A percentile compares a stretch with the other conserved stretches of the same genome.
phyloP scores from a whole-genome alignment of 2,797 vertebrate species.

The Siniperca undulata region DNA sequence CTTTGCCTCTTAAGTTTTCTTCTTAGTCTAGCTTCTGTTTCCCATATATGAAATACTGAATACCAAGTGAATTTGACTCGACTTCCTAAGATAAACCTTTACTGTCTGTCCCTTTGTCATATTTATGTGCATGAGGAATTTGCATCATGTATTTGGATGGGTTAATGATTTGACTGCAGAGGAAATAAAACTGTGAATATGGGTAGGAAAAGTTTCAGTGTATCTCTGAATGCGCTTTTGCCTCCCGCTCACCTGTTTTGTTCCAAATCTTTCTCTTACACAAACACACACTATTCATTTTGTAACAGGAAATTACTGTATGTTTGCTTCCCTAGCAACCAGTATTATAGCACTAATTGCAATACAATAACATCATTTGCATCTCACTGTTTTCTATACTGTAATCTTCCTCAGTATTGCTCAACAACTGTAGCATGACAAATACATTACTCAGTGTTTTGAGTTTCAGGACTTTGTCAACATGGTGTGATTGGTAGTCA shows the following conservation, averaged over 20 bases:
- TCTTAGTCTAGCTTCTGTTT: not conserved
- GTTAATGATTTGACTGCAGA: conserved; percentile 26
- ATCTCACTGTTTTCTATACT: not conserved
- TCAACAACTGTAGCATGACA: conserved; percentile 27
- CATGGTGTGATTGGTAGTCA: conserved; percentile 6
- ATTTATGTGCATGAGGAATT: conserved; percentile 7
- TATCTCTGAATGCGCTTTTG: conserved; percentile 9
- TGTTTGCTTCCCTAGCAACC: conserved; percentile 13
- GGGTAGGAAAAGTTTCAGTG: not conserved
- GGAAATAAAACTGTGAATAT: conserved; percentile 1
- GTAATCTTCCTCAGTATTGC: conserved; percentile 34
- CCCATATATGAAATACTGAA: not conserved
- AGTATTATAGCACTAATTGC: not conserved
- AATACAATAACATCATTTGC: not conserved
- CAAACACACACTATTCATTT: not conserved
- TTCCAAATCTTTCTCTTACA: conserved; percentile 1
- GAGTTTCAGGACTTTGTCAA: conserved; percentile 33
- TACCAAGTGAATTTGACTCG: not conserved
- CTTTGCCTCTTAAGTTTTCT: not conserved
- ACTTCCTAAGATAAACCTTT: conserved; percentile 6
- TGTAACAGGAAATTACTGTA: not conserved
- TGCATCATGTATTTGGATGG: conserved; percentile 15
- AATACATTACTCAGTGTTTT: conserved; percentile 31
- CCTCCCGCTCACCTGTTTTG: not conserved
- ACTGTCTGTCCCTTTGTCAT: not conserved